Base-by-base conservation (phyloP, 2,888 invertebrate species). In the Hyalella azteca region DNA sequence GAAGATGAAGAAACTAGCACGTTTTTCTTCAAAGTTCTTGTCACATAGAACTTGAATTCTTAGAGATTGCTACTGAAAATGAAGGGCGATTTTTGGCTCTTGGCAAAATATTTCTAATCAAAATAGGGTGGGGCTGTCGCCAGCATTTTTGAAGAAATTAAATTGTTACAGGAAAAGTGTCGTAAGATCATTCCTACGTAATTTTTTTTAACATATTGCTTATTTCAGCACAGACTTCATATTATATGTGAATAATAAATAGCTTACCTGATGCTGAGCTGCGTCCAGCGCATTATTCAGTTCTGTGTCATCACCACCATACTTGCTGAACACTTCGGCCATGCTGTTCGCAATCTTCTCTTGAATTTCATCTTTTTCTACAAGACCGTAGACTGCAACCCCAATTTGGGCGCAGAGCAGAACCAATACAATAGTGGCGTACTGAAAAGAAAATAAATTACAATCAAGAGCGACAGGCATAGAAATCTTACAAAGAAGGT, bases 211-310 rank as follows among this genome's bases (percentile, higher is more conserved):
- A 49, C 49, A n/a, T n/a, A n/a, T n/a, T n/a, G n/a, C n/a, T n/a
- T n/a, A n/a, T n/a, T n/a, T n/a, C n/a, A n/a, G n/a, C n/a, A n/a
- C n/a, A n/a, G n/a, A n/a, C n/a, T n/a, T 9, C 9, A 15, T 3
- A 15, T 9, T 49, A 9, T 7, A 32, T 77, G 13, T 41, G 75
- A 22, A 7, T 32, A 73, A 29, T 66, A 9, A 4, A 26, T 22
- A 36, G 81, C 81, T 79, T 77, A 84, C 84, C 36, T 80, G 76
- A 26, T 79, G 76, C 49, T 84, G 81, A 7, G 78, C 41, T 19
- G 7, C 15, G 76, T 84, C 81, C 59, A 84, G 49, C 41, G 79
- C n/a, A 13, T 78, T 66, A 3, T 39, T 75, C 15, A 77, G 76
- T 13, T 77, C 73, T n/a, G 54, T 36, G 40, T 84, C 84, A 15